Evolutionary conservation across 2,113 vertebrate species (phyloP).

Genomic region (Alligator sinensis): DNA sequence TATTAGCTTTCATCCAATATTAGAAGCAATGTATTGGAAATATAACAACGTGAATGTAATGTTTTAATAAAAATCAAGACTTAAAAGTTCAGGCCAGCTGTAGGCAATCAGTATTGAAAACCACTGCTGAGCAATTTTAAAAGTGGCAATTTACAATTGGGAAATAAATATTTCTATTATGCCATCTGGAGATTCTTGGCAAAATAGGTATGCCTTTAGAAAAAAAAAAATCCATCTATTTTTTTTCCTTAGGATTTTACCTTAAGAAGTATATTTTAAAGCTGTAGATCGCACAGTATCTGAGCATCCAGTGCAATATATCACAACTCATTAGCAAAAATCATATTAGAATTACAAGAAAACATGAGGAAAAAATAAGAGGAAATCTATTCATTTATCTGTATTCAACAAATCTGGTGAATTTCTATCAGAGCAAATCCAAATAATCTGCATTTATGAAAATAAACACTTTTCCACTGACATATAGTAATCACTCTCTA

Average conservation of each 20-base stretch:
- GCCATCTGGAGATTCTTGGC: conserved; percentile 61
- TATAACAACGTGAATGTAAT: background rate
- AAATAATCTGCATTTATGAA: conserved; percentile 28
- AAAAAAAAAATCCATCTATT: conserved; percentile 54
- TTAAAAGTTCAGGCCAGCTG: conserved; percentile 32
- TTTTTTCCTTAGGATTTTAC: conserved; percentile 38
- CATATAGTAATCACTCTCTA: background rate
- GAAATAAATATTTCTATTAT: conserved; percentile 10
- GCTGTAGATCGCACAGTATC: background rate
- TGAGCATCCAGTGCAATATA: background rate
- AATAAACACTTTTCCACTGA: conserved; percentile 19
- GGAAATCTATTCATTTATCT: conserved; percentile 22
- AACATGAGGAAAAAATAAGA: conserved; percentile 4
- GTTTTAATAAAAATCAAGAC: conserved; percentile 20
- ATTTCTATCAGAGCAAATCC: conserved; percentile 10
- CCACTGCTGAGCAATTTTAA: conserved; percentile 33
- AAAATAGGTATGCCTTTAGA: conserved; percentile 36
- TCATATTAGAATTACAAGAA: conserved; percentile 42
- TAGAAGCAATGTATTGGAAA: background rate
- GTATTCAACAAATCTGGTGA: conserved; percentile 34
- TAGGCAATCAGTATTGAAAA: conserved; percentile 38
- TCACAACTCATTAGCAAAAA: conserved; percentile 13
- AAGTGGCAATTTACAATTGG: background rate
- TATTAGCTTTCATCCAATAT: background rate
- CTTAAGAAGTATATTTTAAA: conserved; percentile 34